Base-by-base conservation (phyloP, 2,888 invertebrate genomes). In the Rotaria macrura region DNA sequence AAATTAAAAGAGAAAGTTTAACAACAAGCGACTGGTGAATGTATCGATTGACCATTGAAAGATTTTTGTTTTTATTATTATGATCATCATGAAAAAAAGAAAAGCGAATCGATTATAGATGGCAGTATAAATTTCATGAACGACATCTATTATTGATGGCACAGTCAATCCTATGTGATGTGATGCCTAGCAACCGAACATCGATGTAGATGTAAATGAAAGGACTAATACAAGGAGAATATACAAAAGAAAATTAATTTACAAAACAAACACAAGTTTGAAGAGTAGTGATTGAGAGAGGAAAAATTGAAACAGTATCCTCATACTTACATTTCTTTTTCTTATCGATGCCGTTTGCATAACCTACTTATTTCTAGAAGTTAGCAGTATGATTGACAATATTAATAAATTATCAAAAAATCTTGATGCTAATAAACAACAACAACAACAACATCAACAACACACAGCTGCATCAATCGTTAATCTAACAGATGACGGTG, bases 321-420 rank as follows among this genome's bases (percentile, higher is more conserved):
- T 34, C 38, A 0, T 7, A 29, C n/a, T 34, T 17, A 65, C 65
- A 29, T 17, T 34, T 17, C 14, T 29, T 38, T 65, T 65, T 65
- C 34, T 34, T 65, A 17, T 65, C 5, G 17, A 1, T 34, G 2
- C 17, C 17, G 5, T 20, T 52, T 52, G 52, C 14, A 20, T 34
- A 65, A 34, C 17, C 4, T 65, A 20, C 14, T 38, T 65, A 34
- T 20, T 65, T 65, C 10, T 65, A 29, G 20, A 5, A 34, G 4
- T 54, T 54, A 25, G 38, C 65, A 65, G 20, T 43, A 79, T 79
- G 79, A 79, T 25, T 43, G 79, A 79, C 43, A 79, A 79, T 79
- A 79, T 79, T 79, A 79, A 79, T 43, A 79, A 79, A n/a, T 79
- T 79, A 79, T 79, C 79, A 6, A 38, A 25, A 43, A 43, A 40